Evolutionary conservation across 2,888 invertebrate genomes (phyloP).

Genomic region (Augochlorella aurata): DNA sequence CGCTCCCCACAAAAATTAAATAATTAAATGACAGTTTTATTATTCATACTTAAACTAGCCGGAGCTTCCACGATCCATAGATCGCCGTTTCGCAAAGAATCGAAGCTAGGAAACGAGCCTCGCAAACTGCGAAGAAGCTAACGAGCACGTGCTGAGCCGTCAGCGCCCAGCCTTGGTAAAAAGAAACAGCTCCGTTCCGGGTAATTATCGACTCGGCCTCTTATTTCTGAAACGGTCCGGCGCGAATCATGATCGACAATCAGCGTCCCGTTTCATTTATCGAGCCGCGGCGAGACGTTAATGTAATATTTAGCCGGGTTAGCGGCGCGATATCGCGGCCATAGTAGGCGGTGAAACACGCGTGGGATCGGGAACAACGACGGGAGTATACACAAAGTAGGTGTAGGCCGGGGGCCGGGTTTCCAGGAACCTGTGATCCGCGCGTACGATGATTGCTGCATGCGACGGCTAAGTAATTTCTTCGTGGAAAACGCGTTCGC

Average conservation of each 20-base stretch:
- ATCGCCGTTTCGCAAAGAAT: too few species aligned
- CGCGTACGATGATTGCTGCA: constrained; percentile 21
- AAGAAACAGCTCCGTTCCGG: background rate
- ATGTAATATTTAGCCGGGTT: background rate
- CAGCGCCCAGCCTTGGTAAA: background rate
- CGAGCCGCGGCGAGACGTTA: background rate
- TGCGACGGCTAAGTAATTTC: constrained; percentile 54
- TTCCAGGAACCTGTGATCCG: constrained; percentile 35
- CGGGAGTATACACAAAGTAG: background rate
- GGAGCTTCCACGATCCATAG: too few species aligned
- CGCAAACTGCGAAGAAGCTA: background rate
- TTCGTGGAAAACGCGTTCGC: constrained; percentile 39
- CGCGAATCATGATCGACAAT: constrained; percentile 5
- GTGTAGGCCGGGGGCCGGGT: background rate
- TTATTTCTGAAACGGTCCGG: background rate
- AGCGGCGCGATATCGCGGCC: background rate
- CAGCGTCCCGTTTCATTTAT: background rate
- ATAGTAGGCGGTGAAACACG: constrained; percentile 28
- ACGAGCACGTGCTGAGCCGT: background rate
- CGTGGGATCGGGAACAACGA: constrained; percentile 25
- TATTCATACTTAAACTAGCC: too few species aligned
- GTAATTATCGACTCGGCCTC: background rate
- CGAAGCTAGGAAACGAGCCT: too few species aligned
- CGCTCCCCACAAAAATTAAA: too few species aligned
- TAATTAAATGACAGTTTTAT: too few species aligned